Evolutionary conservation across 2,888 invertebrate genomes (phyloP), one percentile per base, ranked within the genome.

Genomic region (Zaprionus bogoriensis): DNA sequence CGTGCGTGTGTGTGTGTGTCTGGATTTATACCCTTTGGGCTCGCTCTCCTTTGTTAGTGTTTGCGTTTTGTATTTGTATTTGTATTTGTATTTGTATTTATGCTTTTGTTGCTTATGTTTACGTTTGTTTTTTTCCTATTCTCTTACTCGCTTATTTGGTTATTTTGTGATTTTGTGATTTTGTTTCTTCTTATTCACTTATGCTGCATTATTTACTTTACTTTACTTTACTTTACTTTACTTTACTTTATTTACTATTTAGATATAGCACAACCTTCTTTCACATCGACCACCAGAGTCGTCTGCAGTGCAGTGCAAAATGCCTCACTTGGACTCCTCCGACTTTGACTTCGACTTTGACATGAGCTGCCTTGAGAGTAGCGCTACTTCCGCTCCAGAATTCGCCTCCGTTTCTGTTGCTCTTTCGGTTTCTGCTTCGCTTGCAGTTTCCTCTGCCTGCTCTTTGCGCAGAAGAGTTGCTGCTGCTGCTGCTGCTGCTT

Each of bases 261-360:
- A 86, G 83, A 80, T 80, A 70, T 86, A 86, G 86, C 86, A 81
- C 80, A 81, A 81, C 80, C 80, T 81, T 81, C 86, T 81, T 81
- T 81, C 86, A 85, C 72, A 78, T 77, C 79, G 79, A 77, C 76
- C 22, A 39, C 63, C 76, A 75, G 65, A 41, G 67, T 76, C 76
- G 64, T 76, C 80, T 75, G 79, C 73, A 73, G 83, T 84, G 64
- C 67, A 12, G 41, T 77, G 77, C 67, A 68, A 80, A 74, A 60
- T 70, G 58, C 51, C 58, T 64, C 60, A 52, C 52, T 70, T 32
- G 25, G 36, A 57, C 63, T 64, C 51, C 54, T 69, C 74, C 50
- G 39, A 62, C 65, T 79, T 78, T 67, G 82, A 83, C 77, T 70
- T 74, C 74, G 83, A 78, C 85, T 65, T 84, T 82, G 80, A 85